These are phyloP conservation scores for Lophius piscatorius DNA, from an alignment of 2,113 vertebrate species.

Conservation along the genomic window DNA sequence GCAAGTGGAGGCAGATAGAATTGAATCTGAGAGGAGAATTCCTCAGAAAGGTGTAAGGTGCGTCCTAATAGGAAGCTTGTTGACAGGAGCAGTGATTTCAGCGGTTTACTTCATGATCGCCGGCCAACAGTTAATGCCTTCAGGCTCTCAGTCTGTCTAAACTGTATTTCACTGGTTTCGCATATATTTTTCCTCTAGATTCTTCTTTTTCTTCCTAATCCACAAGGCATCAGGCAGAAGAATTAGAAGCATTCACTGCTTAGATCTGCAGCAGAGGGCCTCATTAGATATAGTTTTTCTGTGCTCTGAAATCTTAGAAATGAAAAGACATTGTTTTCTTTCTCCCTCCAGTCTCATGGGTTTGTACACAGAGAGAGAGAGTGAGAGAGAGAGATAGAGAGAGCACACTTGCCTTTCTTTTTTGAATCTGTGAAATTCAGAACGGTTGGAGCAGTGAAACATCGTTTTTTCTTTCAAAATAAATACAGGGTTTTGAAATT, in stretches of 20 bases:
- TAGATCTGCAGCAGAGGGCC: slow-evolving; percentile 31
- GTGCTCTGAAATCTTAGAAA: slow-evolving; percentile 49
- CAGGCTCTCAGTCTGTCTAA: slow-evolving; percentile 12
- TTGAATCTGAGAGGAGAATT: slow-evolving; percentile 18
- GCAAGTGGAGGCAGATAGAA: slow-evolving; percentile 8
- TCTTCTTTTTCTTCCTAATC: slow-evolving; percentile 4
- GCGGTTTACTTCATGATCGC: slow-evolving; percentile 7
- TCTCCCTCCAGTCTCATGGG: slow-evolving; percentile 39
- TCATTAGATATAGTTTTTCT: slow-evolving; percentile 48
- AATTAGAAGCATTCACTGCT: slow-evolving; percentile 20
- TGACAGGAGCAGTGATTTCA: slow-evolving; percentile 23
- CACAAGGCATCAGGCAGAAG: slow-evolving; percentile 26
- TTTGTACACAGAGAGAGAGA: too few relatives aligned
- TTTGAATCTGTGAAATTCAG: slow-evolving; percentile 53
- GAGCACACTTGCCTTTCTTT: slow-evolving; percentile 52
- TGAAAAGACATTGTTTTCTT: slow-evolving; percentile 38
- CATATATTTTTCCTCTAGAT: slow-evolving; percentile 12
- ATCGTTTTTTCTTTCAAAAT: slow-evolving; percentile 31
- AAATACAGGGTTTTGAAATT: slow-evolving; percentile 30
- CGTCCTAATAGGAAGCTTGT: slow-evolving; percentile 6
- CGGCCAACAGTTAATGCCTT: slow-evolving; percentile 18
- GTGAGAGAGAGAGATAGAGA: too few relatives aligned
- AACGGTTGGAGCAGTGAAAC: slow-evolving; percentile 29
- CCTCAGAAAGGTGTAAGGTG: slow-evolving; percentile 6
- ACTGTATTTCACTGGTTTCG: slow-evolving; percentile 19